Conservation (phyloP, 2,888 invertebrate genomes). For the Yponomeuta sedellus region DNA sequence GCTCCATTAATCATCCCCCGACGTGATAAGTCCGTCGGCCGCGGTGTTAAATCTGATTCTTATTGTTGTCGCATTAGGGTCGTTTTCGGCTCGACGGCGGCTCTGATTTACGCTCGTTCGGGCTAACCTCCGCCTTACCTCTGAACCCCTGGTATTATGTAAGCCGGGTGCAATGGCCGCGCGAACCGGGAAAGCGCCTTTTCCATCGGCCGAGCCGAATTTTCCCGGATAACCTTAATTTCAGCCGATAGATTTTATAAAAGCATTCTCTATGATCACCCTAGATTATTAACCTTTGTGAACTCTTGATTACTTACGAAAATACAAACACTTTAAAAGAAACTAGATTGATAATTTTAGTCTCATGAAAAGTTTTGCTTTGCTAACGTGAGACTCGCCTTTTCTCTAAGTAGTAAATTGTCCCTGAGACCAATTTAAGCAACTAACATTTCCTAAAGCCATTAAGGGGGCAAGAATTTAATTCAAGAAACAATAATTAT, state of each 20-base stretch:
- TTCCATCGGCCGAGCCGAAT: constrained; percentile 39
- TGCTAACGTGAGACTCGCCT: too few species aligned
- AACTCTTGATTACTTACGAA: background rate
- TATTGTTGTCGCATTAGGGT: constrained; percentile 42
- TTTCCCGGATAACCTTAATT: constrained; percentile 46
- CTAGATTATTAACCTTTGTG: background rate
- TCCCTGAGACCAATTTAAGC: background rate
- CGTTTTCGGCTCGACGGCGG: constrained; percentile 34
- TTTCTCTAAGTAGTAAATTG: too few species aligned
- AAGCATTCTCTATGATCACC: background rate
- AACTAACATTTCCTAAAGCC: background rate
- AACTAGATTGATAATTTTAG: background rate
- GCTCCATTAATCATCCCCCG: constrained; percentile 60
- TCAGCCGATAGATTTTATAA: constrained; percentile 26
- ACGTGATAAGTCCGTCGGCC: constrained; percentile 39
- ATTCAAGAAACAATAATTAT: constrained; percentile 17
- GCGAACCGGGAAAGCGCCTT: constrained; percentile 47
- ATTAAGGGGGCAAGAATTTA: constrained; percentile 4
- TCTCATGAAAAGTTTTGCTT: background rate
- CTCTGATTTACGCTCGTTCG: constrained; percentile 36
- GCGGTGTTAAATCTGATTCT: constrained; percentile 37
- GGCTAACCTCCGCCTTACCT: constrained; percentile 55
- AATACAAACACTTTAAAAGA: background rate
- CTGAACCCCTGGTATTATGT: constrained; percentile 70
- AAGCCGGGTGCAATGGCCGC: constrained; percentile 73